Base-by-base conservation (phyloP, 2,797 vertebrate species). In the Vireo griseus region DNA sequence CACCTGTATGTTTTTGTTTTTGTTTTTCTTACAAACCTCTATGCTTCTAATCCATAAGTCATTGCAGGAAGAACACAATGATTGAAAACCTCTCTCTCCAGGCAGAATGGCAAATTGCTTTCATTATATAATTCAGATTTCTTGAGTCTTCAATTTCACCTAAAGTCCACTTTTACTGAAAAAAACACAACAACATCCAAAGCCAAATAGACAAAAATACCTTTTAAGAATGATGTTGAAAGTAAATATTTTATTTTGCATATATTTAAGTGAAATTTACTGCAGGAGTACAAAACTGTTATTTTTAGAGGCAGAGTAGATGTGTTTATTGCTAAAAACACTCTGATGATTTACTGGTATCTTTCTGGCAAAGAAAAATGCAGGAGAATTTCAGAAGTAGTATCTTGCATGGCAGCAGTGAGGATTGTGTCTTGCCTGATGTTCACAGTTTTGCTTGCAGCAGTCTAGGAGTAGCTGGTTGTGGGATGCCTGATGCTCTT, bases 41-140 rank as follows among this genome's bases (percentile, higher is more conserved):
- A 5, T 20, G 9, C 16, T 91, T 92, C 86, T 76, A 90, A 95
- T 86, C 40, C 16, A 15, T 93, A 86, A 94, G 35, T 88, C 94
- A 48, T 50, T 92, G 50, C 29, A 84, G 86, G 91, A 91, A 94
- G 63, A 84, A 89, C 78, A 33, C 21, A 54, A 31, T 74, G 85
- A 85, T 75, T 88, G 86, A 85, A 95, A 94, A 82, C 13, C 45
- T 93, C 45, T 85, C 31, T 92, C 42, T 89, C 14, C 58, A 89
- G 55, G 76, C 28, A 94, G n/a, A 92, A 40, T 66, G 40, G 55
- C 47, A 94, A 94, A 95, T 73, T 80, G 25, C 39, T 94, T 94
- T 75, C 29, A 87, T 83, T 89, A 48, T 79, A 48, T 80, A 57
- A 86, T 87, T 94, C 86, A 33, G 79, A 65, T 89, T 94, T 95